phyloP scores from a whole-genome alignment of 2,888 invertebrate species.

The Carterocephalus palaemon region DNA sequence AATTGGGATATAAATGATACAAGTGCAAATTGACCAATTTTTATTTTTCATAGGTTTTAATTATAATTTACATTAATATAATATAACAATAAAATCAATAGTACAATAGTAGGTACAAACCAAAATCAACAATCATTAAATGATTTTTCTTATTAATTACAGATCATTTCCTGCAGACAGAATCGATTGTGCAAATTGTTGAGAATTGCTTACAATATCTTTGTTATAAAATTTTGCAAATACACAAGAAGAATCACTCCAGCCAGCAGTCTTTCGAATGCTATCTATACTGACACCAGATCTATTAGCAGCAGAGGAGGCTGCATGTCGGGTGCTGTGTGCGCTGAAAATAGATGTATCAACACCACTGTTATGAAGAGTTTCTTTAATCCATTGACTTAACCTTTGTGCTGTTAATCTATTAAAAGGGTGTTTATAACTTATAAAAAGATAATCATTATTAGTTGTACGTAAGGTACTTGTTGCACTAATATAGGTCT shows the following conservation, averaged over 20 bases:
- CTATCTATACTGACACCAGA: constrained; percentile 7
- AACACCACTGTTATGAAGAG: constrained; percentile 26
- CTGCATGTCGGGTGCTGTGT: constrained; percentile 30
- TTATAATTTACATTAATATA: no score
- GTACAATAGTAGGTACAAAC: no score
- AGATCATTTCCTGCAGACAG: no score
- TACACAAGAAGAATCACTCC: constrained; percentile 7
- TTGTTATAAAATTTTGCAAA: constrained; percentile 9
- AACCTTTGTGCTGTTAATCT: constrained; percentile 23
- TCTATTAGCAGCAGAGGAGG: constrained; percentile 22
- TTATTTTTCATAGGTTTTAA: no score
- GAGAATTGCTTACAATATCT: neutral
- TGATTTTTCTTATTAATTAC: no score
- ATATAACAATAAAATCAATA: no score
- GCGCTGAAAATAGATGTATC: constrained; percentile 24
- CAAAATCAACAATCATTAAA: no score
- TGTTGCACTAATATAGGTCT: constrained; percentile 2
- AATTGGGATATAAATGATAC: no score
- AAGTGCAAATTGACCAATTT: no score
- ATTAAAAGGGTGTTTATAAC: constrained; percentile 25
- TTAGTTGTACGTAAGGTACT: constrained; percentile 9
- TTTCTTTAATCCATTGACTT: constrained; percentile 27
- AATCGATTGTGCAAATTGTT: no score
- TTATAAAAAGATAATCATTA: constrained; percentile 20
- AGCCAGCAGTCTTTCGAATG: constrained; percentile 22